Conservation (phyloP, 2,797 vertebrate genomes). For the Echeneis naucrates region DNA sequence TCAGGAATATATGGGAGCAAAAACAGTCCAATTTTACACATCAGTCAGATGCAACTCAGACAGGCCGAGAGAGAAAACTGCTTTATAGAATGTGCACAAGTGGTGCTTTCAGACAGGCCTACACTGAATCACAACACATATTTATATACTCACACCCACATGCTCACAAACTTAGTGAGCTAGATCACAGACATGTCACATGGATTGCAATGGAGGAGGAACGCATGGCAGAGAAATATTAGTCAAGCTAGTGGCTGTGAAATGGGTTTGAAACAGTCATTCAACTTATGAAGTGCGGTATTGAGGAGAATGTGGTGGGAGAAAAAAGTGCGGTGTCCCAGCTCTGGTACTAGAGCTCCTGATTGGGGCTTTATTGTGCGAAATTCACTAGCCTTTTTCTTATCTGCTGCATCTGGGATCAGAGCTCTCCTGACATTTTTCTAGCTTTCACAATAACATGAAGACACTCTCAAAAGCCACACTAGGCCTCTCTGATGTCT, state of each 20-base stretch:
- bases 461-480: constrained; percentile 25
- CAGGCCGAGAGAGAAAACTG: constrained; percentile 61
- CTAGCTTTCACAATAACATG: constrained; percentile 33
- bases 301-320: constrained; percentile 51
- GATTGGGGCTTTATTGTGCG: constrained; percentile 79
- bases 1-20: constrained; percentile 70
- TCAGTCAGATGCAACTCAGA: constrained; percentile 63
- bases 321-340: constrained; percentile 65
- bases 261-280: constrained; percentile 72
- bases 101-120: constrained; percentile 54
- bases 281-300: constrained; percentile 53
- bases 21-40: constrained; percentile 79
- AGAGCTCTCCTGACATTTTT: constrained; percentile 49
- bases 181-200: constrained; percentile 68
- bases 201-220: constrained; percentile 59
- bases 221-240: constrained; percentile 64
- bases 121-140: constrained; percentile 64
- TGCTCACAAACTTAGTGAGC: constrained; percentile 54
- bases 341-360: constrained; percentile 71
- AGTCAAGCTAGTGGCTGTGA: constrained; percentile 75
- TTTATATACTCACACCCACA: constrained; percentile 66
- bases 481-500: constrained; percentile 29
- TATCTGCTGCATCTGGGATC: constrained; percentile 54
- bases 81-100: constrained; percentile 67
- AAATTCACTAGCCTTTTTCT: constrained; percentile 63